phyloP scores from a whole-genome alignment of 2,888 invertebrate species.

The Agapetus fuscipes region DNA sequence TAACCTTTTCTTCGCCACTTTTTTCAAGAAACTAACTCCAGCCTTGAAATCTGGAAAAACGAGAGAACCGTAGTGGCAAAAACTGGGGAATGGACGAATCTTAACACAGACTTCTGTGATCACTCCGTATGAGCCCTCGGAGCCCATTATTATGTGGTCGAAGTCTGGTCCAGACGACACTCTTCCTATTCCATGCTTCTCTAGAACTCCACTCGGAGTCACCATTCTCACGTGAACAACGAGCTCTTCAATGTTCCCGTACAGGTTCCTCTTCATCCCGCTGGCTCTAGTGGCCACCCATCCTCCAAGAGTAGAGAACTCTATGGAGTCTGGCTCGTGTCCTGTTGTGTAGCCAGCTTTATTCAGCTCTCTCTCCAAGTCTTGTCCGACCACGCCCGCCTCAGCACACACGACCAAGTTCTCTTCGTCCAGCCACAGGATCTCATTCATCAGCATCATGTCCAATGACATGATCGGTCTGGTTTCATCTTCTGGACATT shows the following conservation, averaged over 20 bases:
- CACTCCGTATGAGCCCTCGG: conserved; percentile 93
- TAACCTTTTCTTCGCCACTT: conserved; percentile 68
- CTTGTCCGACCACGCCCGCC: conserved; percentile 90
- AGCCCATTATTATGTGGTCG: conserved; percentile 79
- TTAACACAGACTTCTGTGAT: conserved; percentile 86
- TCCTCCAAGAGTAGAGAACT: conserved; percentile 93
- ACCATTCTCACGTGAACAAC: conserved; percentile 84
- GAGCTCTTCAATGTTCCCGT: conserved; percentile 95
- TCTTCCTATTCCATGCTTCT: conserved; percentile 72
- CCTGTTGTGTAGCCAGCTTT: conserved; percentile 78
- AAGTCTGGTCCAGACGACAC: conserved; percentile 93
- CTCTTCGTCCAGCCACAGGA: conserved; percentile 84
- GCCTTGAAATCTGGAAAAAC: conserved; percentile 88
- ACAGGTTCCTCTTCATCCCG: conserved; percentile 99
- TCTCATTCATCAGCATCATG: conserved; percentile 90
- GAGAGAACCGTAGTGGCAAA: conserved; percentile 84
- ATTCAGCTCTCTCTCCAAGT: conserved; percentile 77
- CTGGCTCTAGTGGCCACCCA: conserved; percentile 96
- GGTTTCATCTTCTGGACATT: conserved; percentile 69
- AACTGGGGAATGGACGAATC: conserved; percentile 78
- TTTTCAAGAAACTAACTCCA: conserved; percentile 82
- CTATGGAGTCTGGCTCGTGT: conserved; percentile 97
- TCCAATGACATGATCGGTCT: conserved; percentile 83
- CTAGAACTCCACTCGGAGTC: conserved; percentile 72
- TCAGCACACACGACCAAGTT: conserved; percentile 77